These are phyloP conservation scores for Nycticryphes semicollaris DNA, from an alignment of 2,113 vertebrate species.

Conservation along the genomic window DNA sequence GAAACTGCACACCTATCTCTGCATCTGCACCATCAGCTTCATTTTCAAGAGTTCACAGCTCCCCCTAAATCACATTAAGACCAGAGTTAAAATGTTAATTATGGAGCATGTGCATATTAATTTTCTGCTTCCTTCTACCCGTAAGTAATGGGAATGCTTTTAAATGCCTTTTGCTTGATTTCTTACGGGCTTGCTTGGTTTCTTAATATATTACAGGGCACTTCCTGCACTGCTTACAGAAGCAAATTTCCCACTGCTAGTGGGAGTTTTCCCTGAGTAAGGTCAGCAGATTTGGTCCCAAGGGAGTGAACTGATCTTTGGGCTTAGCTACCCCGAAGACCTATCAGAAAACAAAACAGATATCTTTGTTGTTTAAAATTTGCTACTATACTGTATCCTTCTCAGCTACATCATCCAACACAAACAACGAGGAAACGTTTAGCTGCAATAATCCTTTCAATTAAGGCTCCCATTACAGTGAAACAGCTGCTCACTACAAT, in stretches of 20 bases:
- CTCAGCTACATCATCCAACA: constrained; percentile 24
- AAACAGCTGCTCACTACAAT: constrained; percentile 56
- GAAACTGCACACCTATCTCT: constrained; percentile 47
- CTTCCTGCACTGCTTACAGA: constrained; percentile 53
- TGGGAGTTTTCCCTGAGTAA: constrained; percentile 39
- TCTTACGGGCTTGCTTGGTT: constrained; percentile 38
- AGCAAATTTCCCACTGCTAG: constrained; percentile 61
- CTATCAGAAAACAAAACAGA: constrained; percentile 14
- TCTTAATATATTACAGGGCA: constrained; percentile 59
- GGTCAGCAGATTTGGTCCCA: constrained; percentile 35
- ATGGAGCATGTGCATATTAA: constrained; percentile 38
- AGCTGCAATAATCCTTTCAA: constrained; percentile 52
- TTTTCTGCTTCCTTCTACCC: constrained; percentile 26
- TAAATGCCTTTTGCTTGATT: constrained; percentile 37
- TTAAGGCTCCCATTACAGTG: constrained; percentile 34
- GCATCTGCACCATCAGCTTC: constrained; percentile 49
- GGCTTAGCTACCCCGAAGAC: neutral
- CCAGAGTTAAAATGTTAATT: constrained; percentile 41
- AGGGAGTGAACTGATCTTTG: neutral
- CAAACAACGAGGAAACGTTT: constrained; percentile 26
- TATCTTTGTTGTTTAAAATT: neutral
- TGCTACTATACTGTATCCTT: neutral
- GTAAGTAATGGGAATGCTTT: constrained; percentile 17
- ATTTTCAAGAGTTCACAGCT: constrained; percentile 30
- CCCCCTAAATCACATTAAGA: constrained; percentile 29